phyloP scores from a whole-genome alignment of 2,113 vertebrate genomes.

The Pantherophis guttatus region DNA sequence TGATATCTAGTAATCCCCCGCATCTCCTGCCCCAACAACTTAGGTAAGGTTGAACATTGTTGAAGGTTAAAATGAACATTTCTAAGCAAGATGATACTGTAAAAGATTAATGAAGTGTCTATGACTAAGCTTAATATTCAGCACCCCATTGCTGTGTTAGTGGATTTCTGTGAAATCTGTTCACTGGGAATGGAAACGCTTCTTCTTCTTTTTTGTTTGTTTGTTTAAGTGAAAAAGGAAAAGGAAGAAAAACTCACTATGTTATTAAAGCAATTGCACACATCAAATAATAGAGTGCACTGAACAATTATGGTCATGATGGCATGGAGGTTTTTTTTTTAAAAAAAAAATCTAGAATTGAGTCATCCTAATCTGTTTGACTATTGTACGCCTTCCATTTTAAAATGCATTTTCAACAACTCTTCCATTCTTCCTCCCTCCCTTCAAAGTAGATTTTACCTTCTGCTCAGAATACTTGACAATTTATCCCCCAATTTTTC shows the following conservation, averaged over 20 bases:
- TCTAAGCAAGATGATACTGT: constrained; percentile 1
- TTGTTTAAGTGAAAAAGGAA: neutral
- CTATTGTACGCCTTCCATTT: neutral
- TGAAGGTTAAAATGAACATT: constrained; percentile 32
- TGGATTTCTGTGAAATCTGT: neutral
- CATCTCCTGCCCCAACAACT: neutral
- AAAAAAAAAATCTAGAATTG: neutral
- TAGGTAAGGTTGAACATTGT: constrained; percentile 31
- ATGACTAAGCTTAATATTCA: neutral
- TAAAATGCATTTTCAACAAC: neutral
- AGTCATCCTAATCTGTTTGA: neutral
- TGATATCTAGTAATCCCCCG: constrained; percentile 10
- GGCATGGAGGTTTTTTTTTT: neutral
- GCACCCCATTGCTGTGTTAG: neutral
- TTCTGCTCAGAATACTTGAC: neutral
- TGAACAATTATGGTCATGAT: neutral
- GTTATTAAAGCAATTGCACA: neutral
- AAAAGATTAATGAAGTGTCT: constrained; percentile 7
- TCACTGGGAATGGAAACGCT: neutral
- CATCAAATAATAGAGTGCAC: neutral
- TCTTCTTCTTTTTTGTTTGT: too few relatives aligned
- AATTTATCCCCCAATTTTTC: neutral
- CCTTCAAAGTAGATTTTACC: neutral
- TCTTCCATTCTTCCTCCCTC: neutral
- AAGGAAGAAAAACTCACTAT: neutral